Evolutionary conservation across 2,797 vertebrate genomes (phyloP).

Genomic region (Aphelocoma californica): DNA sequence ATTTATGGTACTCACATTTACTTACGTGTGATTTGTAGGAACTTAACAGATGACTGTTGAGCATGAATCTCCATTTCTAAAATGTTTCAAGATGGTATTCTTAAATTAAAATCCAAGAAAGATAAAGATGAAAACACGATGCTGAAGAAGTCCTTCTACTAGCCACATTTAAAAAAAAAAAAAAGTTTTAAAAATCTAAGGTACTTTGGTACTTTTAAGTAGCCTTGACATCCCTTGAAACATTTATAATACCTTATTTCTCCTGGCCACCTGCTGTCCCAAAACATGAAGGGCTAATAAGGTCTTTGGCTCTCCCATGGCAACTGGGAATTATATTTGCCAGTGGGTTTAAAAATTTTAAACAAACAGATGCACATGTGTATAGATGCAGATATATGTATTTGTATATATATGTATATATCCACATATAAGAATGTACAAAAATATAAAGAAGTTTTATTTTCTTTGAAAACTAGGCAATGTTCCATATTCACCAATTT

Average conservation of each 20-base stretch:
- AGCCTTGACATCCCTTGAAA: neutral
- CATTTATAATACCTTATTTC: neutral
- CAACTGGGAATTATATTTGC: neutral
- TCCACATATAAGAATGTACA: neutral
- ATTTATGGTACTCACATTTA: neutral
- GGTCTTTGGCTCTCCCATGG: neutral
- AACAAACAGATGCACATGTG: neutral
- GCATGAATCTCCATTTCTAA: neutral
- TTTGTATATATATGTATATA: neutral
- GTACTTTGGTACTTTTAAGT: neutral
- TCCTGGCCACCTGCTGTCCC: neutral
- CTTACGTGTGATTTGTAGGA: neutral
- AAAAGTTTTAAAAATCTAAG: neutral
- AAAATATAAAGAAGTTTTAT: neutral
- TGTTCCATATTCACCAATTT: neutral
- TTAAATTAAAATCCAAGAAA: neutral
- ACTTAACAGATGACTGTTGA: neutral
- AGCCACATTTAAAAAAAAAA: neutral
- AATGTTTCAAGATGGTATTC: neutral
- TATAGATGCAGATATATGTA: accelerated
- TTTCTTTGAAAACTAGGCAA: neutral
- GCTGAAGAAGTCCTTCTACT: neutral
- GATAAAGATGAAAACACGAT: neutral
- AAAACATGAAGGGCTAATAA: neutral
- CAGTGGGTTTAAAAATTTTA: neutral